phyloP scores from a whole-genome alignment of 2,113 vertebrate species.

The Pachypanchax playfairii region DNA sequence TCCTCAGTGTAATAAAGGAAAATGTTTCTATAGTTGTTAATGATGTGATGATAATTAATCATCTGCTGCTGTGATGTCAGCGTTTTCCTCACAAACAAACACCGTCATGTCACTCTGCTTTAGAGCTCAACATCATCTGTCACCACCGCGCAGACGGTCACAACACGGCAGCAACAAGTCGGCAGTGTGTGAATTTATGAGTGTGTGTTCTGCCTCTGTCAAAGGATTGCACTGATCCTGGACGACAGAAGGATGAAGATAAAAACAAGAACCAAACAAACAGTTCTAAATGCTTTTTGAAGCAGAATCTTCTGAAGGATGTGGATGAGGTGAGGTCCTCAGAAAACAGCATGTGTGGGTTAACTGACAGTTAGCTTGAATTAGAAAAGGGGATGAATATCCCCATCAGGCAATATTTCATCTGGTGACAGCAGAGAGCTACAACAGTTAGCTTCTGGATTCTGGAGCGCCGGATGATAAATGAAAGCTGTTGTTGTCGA shows the following conservation, averaged over 20 bases:
- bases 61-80: neutral
- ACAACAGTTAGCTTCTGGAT: no score
- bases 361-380: neutral
- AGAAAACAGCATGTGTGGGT: neutral
- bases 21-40: neutral
- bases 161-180: neutral
- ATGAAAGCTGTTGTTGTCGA: conserved; percentile 39
- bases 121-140: conserved; percentile 26
- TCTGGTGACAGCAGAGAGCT: neutral
- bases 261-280: conserved; percentile 39
- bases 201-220: conserved; percentile 7
- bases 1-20: neutral
- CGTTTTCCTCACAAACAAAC: neutral
- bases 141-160: neutral
- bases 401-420: neutral
- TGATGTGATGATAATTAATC: no score
- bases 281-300: conserved; percentile 13
- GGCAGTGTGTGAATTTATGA: conserved; percentile 13
- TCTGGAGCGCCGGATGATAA: conserved; percentile 18
- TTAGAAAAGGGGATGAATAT: neutral
- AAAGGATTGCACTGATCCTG: conserved; percentile 51
- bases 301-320: neutral
- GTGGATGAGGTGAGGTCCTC: neutral
- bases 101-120: neutral
- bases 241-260: conserved; percentile 16